Evolutionary conservation across 2,888 invertebrate species (phyloP).

Genomic region (Eupithecia pulchellata): DNA sequence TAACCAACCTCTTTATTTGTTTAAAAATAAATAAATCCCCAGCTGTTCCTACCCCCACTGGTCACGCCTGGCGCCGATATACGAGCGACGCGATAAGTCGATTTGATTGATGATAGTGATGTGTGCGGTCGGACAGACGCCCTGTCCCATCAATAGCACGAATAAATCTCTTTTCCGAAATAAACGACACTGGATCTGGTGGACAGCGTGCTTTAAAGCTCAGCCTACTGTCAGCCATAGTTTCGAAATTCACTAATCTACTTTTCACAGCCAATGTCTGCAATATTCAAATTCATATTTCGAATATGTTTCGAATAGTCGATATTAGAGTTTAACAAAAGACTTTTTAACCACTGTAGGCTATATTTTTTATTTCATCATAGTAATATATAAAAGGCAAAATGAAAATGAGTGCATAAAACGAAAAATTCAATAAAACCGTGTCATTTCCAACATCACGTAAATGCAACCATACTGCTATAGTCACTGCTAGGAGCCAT

Average conservation of each 20-base stretch:
- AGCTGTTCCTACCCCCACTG: constrained; percentile 24
- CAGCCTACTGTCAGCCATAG: neutral
- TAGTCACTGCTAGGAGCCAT: neutral
- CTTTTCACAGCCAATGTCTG: neutral
- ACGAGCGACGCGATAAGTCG: constrained; percentile 65
- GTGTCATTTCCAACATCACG: constrained; percentile 14
- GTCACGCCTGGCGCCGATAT: constrained; percentile 37
- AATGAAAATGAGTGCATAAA: neutral
- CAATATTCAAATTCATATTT: too few species aligned
- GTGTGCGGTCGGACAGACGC: constrained; percentile 42
- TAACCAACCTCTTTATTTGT: neutral
- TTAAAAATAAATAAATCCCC: neutral
- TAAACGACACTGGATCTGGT: constrained; percentile 31
- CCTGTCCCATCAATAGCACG: constrained; percentile 42
- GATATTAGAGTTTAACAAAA: neutral
- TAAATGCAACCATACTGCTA: constrained; percentile 1
- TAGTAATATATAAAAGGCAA: neutral
- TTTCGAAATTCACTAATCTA: neutral
- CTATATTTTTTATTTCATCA: neutral
- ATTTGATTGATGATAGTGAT: constrained; percentile 65
- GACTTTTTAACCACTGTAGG: neutral
- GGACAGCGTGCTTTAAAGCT: constrained; percentile 10
- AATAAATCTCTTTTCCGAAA: constrained; percentile 45
- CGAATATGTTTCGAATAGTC: neutral
- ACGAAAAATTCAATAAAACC: constrained; percentile 11